Evolutionary conservation across 2,113 vertebrate species (phyloP).

Genomic region (Pungitius pungitius): DNA sequence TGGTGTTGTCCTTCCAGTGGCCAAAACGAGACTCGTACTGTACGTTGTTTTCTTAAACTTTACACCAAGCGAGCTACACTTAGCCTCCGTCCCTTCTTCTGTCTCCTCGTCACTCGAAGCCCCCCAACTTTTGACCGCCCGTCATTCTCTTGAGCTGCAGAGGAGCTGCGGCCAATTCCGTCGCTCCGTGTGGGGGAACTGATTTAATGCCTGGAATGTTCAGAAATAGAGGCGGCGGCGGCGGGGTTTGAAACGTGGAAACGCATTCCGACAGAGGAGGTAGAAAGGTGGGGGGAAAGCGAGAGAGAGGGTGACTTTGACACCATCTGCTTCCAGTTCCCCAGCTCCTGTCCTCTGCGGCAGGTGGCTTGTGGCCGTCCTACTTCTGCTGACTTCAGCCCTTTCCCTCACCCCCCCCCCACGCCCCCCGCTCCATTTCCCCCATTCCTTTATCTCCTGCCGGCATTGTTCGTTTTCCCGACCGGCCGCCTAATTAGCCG

Average conservation of each 20-base stretch:
- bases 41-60: not conserved
- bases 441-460: constrained; percentile 69
- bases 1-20: no score
- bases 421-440: constrained; percentile 25
- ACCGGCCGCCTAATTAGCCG: constrained; percentile 76
- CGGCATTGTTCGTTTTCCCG: constrained; percentile 75
- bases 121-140: constrained; percentile 34
- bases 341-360: constrained; percentile 62
- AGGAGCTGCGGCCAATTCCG: constrained; percentile 36
- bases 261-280: constrained; percentile 24
- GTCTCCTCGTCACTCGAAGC: constrained; percentile 20
- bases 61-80: not conserved
- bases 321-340: constrained; percentile 79
- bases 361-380: constrained; percentile 71
- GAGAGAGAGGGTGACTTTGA: constrained; percentile 71
- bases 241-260: not conserved
- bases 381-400: constrained; percentile 80
- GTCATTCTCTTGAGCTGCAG: constrained; percentile 20
- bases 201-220: constrained; percentile 46
- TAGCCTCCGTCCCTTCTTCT: not conserved
- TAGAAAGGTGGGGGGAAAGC: constrained; percentile 1
- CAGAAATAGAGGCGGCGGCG: constrained; percentile 6
- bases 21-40: no score
- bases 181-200: constrained; percentile 11
- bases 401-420: constrained; percentile 47